phyloP scores from a whole-genome alignment of 2,797 vertebrate genomes.

The Enteromius viviparus region DNA sequence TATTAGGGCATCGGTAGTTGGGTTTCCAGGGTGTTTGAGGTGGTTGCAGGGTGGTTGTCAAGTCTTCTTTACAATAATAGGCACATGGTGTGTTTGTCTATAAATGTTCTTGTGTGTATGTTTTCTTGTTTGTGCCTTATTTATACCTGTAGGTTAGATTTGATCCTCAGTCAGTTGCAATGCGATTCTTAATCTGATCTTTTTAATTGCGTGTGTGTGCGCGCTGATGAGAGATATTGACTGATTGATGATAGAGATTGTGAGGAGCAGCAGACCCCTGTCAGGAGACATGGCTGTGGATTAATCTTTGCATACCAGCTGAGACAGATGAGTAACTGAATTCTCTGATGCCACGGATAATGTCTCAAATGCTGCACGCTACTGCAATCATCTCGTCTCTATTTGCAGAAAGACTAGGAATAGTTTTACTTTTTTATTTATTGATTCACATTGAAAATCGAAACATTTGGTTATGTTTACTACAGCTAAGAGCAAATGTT shows the following conservation, averaged over 20 bases:
- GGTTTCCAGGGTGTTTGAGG: neutral
- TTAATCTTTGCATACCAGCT: constrained; percentile 59
- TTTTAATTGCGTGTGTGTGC: constrained; percentile 4
- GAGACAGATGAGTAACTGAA: constrained; percentile 55
- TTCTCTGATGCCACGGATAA: constrained; percentile 52
- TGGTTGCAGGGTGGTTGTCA: neutral
- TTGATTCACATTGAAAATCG: constrained; percentile 31
- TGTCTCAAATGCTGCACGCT: constrained; percentile 19
- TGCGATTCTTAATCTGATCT: constrained; percentile 21
- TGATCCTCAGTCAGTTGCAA: constrained; percentile 19
- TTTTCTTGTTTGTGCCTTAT: constrained; percentile 9
- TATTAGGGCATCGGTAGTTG: neutral
- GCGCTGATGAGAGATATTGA: constrained; percentile 51
- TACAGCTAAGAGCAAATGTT: neutral
- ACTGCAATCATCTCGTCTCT: constrained; percentile 42
- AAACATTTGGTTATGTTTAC: constrained; percentile 16
- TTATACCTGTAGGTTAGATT: neutral
- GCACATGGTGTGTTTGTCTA: neutral
- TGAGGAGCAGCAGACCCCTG: constrained; percentile 41
- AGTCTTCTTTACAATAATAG: neutral
- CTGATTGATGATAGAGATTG: constrained; percentile 60
- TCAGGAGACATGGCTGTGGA: constrained; percentile 54
- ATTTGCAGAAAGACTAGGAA: constrained; percentile 42
- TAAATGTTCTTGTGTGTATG: constrained; percentile 4
- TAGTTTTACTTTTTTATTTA: constrained; percentile 21